These are phyloP conservation scores for Ernsta delagoae DNA, from an alignment of 2,888 invertebrate genomes.

Conservation along the genomic window DNA sequence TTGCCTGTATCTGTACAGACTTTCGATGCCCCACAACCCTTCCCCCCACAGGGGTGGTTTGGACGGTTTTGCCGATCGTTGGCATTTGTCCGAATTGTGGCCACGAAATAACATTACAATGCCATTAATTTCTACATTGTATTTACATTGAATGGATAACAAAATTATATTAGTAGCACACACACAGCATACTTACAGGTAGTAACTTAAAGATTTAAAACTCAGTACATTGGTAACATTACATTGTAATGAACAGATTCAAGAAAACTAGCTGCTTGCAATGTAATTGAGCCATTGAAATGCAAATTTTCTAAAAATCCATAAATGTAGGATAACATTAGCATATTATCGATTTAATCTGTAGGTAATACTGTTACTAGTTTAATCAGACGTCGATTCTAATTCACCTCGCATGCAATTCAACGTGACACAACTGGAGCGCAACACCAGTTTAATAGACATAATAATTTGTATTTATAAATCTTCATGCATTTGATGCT, in stretches of 20 bases:
- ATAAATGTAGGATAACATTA: conserved; percentile 33
- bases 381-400: conserved; percentile 9
- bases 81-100: conserved; percentile 32
- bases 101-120: conserved; percentile 19
- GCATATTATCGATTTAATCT: conserved; percentile 26
- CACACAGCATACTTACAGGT: too few species aligned
- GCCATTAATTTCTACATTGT: neutral
- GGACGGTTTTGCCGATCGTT: conserved; percentile 8
- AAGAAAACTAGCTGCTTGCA: conserved; percentile 5
- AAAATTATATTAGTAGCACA: too few species aligned
- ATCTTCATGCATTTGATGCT: neutral
- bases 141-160: neutral
- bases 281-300: conserved; percentile 13
- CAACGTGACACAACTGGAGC: conserved; percentile 28
- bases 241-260: conserved; percentile 19
- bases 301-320: conserved; percentile 32
- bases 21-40: conserved; percentile 16
- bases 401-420: conserved; percentile 14
- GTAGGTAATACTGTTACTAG: neutral
- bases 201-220: too few species aligned
- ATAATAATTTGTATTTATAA: neutral
- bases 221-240: neutral
- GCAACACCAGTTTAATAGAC: conserved; percentile 10
- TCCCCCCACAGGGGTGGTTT: conserved; percentile 11
- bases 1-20: conserved; percentile 58